phyloP scores from a whole-genome alignment of 1,140 invertebrate genomes.

The Mycetomoellerius zeteki region DNA sequence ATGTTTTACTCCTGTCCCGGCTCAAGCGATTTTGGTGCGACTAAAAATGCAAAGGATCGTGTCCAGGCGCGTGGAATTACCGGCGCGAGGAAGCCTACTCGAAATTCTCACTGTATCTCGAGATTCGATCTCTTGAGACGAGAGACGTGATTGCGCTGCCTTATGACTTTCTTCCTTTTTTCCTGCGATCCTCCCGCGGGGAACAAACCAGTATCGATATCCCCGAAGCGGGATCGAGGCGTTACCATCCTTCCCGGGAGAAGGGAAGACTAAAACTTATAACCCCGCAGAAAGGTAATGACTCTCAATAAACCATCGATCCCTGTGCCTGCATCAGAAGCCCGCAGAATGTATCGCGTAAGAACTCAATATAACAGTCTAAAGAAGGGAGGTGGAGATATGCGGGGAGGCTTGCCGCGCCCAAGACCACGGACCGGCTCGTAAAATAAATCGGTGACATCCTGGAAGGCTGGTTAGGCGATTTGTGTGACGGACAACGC shows the following conservation, averaged over 20 bases:
- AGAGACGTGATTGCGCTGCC: conserved; percentile 74
- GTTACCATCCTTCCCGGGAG: conserved; percentile 27
- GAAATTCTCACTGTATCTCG: conserved; percentile 69
- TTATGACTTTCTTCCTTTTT: conserved; percentile 70
- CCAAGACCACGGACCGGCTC: conserved; percentile 71
- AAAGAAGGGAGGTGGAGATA: conserved; percentile 2
- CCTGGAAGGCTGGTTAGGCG: conserved; percentile 79
- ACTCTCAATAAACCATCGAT: conserved; percentile 82
- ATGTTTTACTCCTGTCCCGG: conserved; percentile 32
- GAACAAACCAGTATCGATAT: conserved; percentile 71
- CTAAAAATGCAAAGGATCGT: conserved; percentile 59
- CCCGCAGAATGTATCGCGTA: conserved; percentile 63
- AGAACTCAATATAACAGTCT: conserved; percentile 73
- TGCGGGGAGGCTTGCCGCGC: conserved; percentile 62
- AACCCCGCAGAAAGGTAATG: conserved; percentile 76
- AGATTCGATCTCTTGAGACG: conserved; percentile 69
- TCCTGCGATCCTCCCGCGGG: conserved; percentile 15
- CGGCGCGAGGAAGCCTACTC: conserved; percentile 63
- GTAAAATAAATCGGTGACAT: conserved; percentile 85
- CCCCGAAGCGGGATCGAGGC: conserved; percentile 42
- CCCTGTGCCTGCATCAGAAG: conserved; percentile 60
- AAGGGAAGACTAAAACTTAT: conserved; percentile 57
- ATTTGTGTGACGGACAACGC: conserved; percentile 81
- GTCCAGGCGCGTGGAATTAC: conserved; percentile 54
- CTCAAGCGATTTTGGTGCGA: conserved; percentile 37